These are phyloP conservation scores for Azemiops feae DNA, from an alignment of 2,113 vertebrate genomes.

Conservation along the genomic window DNA sequence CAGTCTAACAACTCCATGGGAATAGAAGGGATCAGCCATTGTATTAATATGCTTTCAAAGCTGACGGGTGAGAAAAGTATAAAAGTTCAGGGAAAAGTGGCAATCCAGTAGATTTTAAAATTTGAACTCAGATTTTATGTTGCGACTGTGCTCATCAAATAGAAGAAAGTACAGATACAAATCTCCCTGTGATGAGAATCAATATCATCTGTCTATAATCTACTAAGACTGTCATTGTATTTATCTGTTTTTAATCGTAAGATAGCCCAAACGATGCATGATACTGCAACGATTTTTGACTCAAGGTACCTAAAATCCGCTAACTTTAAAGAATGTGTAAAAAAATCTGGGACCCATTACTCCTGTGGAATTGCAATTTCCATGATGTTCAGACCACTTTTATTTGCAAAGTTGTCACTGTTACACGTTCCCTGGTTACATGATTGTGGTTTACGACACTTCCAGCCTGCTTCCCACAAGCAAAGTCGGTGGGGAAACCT, in stretches of 20 bases:
- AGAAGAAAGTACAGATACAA: neutral
- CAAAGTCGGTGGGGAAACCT: neutral
- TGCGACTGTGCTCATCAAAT: constrained; percentile 30
- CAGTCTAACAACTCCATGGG: constrained; percentile 51
- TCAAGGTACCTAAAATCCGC: neutral
- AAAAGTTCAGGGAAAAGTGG: constrained; percentile 58
- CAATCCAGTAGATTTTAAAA: constrained; percentile 54
- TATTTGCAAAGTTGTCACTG: neutral
- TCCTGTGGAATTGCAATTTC: neutral
- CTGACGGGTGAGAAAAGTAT: constrained; percentile 58
- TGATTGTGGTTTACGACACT: neutral
- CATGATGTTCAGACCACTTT: neutral
- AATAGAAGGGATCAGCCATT: constrained; percentile 52
- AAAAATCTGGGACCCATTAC: neutral
- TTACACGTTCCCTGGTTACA: neutral
- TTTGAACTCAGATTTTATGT: constrained; percentile 50
- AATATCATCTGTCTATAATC: neutral
- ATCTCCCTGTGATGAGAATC: constrained; percentile 3
- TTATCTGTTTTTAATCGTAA: neutral
- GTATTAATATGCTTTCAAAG: constrained; percentile 65
- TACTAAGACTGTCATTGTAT: neutral
- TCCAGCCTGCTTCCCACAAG: neutral
- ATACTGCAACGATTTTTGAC: neutral
- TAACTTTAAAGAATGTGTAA: neutral
- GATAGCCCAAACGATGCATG: neutral